These are phyloP conservation scores for Argyresthia albistria DNA, from an alignment of 2,888 invertebrate genomes.

Conservation along the genomic window DNA sequence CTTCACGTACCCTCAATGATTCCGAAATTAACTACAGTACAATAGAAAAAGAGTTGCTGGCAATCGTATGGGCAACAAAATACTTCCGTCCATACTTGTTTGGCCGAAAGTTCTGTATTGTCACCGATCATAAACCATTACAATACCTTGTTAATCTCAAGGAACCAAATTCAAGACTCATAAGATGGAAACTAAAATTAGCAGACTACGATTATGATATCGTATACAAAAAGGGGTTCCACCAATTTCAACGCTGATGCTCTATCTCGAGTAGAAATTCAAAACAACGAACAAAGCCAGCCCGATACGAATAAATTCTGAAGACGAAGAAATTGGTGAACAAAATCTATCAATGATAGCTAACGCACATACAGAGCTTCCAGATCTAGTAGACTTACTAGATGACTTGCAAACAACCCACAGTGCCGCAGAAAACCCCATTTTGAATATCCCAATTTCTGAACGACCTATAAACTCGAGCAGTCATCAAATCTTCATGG, in stretches of 20 bases:
- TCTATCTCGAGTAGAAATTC: neutral
- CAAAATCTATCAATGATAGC: too few species aligned
- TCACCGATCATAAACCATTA: constrained; percentile 9
- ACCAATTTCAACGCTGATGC: neutral
- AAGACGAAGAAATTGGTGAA: too few species aligned
- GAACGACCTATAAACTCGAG: neutral
- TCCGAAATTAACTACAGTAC: constrained; percentile 15
- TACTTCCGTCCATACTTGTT: constrained; percentile 13
- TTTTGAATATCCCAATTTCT: neutral
- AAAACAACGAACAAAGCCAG: too few species aligned
- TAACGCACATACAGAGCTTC: too few species aligned
- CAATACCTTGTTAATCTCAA: constrained; percentile 6
- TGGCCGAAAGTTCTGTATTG: constrained; percentile 8
- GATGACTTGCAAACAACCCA: too few species aligned
- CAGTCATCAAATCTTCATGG: neutral
- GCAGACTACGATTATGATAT: constrained; percentile 5
- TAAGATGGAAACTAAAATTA: constrained; percentile 11
- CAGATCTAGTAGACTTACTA: too few species aligned
- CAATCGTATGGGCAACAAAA: constrained; percentile 10
- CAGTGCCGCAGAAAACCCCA: neutral
- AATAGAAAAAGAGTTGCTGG: constrained; percentile 3
- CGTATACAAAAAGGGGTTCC: constrained; percentile 11
- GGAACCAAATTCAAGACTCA: constrained; percentile 6
- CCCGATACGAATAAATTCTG: neutral
- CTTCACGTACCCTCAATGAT: constrained; percentile 18